Base-by-base conservation (phyloP, 2,797 vertebrate genomes). In the Alosa sapidissima region DNA sequence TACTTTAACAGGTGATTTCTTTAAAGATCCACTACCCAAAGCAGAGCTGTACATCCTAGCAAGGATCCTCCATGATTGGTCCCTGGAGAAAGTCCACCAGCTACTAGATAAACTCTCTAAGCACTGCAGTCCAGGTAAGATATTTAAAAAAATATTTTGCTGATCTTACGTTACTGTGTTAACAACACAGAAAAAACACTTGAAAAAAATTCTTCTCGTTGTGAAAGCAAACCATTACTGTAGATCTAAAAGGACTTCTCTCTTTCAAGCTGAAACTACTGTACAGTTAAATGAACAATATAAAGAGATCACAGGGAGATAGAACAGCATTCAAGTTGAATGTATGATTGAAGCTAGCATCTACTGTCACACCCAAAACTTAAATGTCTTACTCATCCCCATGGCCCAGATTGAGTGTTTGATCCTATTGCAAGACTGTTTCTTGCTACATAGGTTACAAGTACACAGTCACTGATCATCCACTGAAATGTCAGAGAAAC, bases 11-110 rank as follows among this genome's bases (percentile, higher is more conserved):
- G 98, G 98, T 87, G 96, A 98, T 91, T 96, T 97, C 86, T 96
- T 97, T 84, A 92, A 94, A 89, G 97, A 97, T 58, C 78, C 89
- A 14, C 87, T 98, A 51, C 98, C 98, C 54, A 94, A 95, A 89
- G 97, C 95, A 11, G 96, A 98, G 55, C 93, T 99, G 41, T 98
- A 97, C 87, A 92, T 98, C 85, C 95, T 98, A 52, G 94, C 94
- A 1, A 94, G 96, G 85, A 86, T 97, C 85, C 95, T 97, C 36
- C 97, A 97, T 47, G 94, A 96, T 87, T 96, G 93, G 93, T 55
- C 95, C 1, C 96, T 97, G 41, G 95, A 96, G 82, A 95, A 94
- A 75, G 87, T 96, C n/a, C 87, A 96, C 11, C 0, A 86, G 28
- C 84, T 99, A 16, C 92, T 99, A 89, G 92, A 91, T 81, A 97